phyloP scores from a whole-genome alignment of 2,113 vertebrate genomes.

The Apeltes quadracus region DNA sequence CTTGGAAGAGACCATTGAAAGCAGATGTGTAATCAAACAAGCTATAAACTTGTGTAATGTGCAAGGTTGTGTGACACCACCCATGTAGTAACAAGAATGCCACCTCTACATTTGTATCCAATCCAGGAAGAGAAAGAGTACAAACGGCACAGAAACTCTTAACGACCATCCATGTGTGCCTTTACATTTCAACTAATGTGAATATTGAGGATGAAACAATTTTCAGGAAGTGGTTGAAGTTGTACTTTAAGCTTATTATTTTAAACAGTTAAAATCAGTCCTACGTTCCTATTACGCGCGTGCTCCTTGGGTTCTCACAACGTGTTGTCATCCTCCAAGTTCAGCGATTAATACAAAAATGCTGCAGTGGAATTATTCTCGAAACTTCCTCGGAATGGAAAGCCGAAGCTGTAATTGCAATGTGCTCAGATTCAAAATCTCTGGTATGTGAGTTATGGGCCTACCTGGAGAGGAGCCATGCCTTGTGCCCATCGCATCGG shows the following conservation, averaged over 20 bases:
- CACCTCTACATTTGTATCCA: background rate
- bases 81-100: background rate
- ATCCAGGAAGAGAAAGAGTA: background rate
- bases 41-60: background rate
- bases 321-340: background rate
- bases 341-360: constrained; percentile 5
- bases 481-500: constrained; percentile 33
- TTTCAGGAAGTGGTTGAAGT: background rate
- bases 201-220: background rate
- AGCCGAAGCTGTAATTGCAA: constrained; percentile 48
- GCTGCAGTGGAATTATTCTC: background rate
- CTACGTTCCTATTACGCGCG: no score
- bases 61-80: background rate
- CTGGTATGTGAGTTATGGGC: constrained; percentile 36
- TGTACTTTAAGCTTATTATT: background rate
- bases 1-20: no score
- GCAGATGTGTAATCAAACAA: background rate
- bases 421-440: constrained; percentile 40
- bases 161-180: background rate
- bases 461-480: constrained; percentile 28
- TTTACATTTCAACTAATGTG: background rate
- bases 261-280: background rate
- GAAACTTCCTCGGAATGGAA: constrained; percentile 18
- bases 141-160: background rate
- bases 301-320: no score